These are phyloP conservation scores for Pardosa pseudoannulata DNA, from an alignment of 2,888 invertebrate species.

Conservation along the genomic window DNA sequence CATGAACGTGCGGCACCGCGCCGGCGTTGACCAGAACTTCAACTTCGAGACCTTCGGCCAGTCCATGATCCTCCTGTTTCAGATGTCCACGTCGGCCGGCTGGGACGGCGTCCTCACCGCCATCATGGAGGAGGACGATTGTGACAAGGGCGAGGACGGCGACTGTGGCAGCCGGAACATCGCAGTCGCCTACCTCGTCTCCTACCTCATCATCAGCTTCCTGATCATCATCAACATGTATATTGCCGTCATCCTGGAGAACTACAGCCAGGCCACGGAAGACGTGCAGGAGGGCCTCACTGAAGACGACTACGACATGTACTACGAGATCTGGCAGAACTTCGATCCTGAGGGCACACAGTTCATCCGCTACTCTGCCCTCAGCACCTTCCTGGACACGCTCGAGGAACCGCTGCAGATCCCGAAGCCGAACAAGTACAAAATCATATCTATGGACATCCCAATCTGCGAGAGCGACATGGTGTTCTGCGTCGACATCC, in stretches of 20 bases:
- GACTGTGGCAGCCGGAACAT: slow-evolving; percentile 96
- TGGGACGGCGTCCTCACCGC: slow-evolving; percentile 97
- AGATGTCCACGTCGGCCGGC: slow-evolving; percentile 98
- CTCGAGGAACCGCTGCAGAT: slow-evolving; percentile 97
- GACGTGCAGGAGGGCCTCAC: slow-evolving; percentile 90
- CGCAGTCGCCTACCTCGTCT: slow-evolving; percentile 95
- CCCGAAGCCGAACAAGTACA: slow-evolving; percentile 98
- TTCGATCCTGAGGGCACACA: slow-evolving; percentile 98
- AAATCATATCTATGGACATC: slow-evolving; percentile 98
- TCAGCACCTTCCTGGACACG: slow-evolving; percentile 96
- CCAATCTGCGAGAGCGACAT: slow-evolving; percentile 97
- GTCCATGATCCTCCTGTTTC: slow-evolving; percentile 97
- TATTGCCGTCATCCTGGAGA: slow-evolving; percentile 99
- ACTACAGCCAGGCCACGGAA: slow-evolving; percentile 98
- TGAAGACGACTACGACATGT: slow-evolving; percentile 99
- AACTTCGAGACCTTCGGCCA: slow-evolving; percentile 99
- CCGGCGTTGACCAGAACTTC: slow-evolving; percentile 96
- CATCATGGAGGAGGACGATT: slow-evolving; percentile 96
- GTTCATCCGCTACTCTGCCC: slow-evolving; percentile 94
- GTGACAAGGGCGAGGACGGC: slow-evolving; percentile 77
- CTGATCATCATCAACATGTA: slow-evolving; percentile 99
- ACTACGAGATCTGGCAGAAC: slow-evolving; percentile 99
- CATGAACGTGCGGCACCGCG: slow-evolving; percentile 97
- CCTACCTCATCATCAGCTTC: slow-evolving; percentile 98
- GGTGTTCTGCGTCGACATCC: slow-evolving; percentile 98